Percentiles rank a stretch among this genome's conserved stretches.
These are phyloP conservation scores for Cololabis saira DNA, from an alignment of 2,113 vertebrate species.

Conservation along the genomic window DNA sequence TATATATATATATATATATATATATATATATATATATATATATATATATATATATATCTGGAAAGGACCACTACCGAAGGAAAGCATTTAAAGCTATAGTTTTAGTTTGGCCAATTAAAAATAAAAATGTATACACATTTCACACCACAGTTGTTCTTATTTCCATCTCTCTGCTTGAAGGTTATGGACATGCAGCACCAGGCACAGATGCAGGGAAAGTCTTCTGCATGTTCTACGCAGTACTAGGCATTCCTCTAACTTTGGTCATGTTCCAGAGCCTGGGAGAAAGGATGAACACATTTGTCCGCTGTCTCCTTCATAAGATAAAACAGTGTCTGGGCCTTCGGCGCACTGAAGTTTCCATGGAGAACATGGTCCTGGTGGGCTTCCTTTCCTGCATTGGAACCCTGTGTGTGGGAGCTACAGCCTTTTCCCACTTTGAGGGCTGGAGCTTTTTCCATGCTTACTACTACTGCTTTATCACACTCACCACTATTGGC, in stretches of 20 bases:
- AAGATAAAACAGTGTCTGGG: slow-evolving; percentile 89
- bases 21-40: too few species aligned
- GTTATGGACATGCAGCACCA: slow-evolving; percentile 94
- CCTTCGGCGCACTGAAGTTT: slow-evolving; percentile 86
- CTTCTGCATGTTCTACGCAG: slow-evolving; percentile 98
- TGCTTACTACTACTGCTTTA: slow-evolving; percentile 98
- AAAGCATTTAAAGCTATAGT: background rate
- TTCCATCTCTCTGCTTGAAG: slow-evolving; percentile 70
- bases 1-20: too few species aligned
- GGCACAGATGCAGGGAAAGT: slow-evolving; percentile 95
- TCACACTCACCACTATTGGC: slow-evolving; percentile 97
- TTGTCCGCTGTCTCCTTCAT: slow-evolving; percentile 90
- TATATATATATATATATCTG: slow-evolving; percentile 5
- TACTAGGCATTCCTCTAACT: slow-evolving; percentile 94
- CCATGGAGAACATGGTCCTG: slow-evolving; percentile 96
- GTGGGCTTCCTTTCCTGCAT: slow-evolving; percentile 94
- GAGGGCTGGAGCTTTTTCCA: slow-evolving; percentile 99
- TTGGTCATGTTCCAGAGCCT: slow-evolving; percentile 99
- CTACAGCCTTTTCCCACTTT: slow-evolving; percentile 91
- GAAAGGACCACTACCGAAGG: background rate
- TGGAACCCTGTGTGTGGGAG: slow-evolving; percentile 91
- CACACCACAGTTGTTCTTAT: slow-evolving; percentile 1
- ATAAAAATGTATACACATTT: background rate
- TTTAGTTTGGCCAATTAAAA: background rate
- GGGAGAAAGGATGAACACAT: slow-evolving; percentile 95